phyloP scores from a whole-genome alignment of 2,797 vertebrate species.

The Tiaroga cobitis region DNA sequence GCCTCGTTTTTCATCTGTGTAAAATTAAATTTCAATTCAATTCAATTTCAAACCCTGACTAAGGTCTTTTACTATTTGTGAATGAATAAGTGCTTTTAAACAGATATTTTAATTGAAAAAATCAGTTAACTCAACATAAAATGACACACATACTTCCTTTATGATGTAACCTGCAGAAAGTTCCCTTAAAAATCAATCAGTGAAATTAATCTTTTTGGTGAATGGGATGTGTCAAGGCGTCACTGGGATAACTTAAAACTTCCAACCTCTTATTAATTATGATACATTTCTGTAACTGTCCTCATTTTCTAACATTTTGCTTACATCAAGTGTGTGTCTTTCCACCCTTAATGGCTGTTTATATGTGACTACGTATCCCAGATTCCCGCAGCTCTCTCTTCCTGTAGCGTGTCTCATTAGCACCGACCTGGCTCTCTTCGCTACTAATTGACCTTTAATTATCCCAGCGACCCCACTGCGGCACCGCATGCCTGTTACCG shows the following conservation, averaged over 20 bases:
- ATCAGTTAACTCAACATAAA: not conserved
- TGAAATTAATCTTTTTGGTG: not conserved
- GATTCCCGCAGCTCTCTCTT: constrained; percentile 48
- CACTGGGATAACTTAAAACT: not conserved
- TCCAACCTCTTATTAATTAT: not conserved
- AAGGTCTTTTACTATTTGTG: not conserved
- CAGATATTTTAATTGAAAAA: not conserved
- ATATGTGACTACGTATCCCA: constrained; percentile 45
- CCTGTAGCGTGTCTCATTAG: constrained; percentile 74
- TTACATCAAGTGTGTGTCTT: constrained; percentile 6
- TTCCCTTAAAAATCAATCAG: not conserved
- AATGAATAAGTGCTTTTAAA: not conserved
- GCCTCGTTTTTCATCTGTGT: not conserved
- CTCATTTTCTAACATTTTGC: not conserved
- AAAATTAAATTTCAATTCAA: not conserved
- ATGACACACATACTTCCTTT: not conserved
- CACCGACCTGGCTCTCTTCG: constrained; percentile 65
- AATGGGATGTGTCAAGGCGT: not conserved
- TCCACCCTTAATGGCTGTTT: constrained; percentile 38
- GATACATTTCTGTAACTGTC: not conserved
- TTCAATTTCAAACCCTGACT: not conserved
- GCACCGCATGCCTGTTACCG: constrained; percentile 71
- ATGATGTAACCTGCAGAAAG: not conserved
- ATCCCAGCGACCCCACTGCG: constrained; percentile 79
- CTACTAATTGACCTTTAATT: constrained; percentile 83